These are phyloP conservation scores for Artemia sp. DNA, from an alignment of 2,888 invertebrate species.

Conservation along the genomic window DNA sequence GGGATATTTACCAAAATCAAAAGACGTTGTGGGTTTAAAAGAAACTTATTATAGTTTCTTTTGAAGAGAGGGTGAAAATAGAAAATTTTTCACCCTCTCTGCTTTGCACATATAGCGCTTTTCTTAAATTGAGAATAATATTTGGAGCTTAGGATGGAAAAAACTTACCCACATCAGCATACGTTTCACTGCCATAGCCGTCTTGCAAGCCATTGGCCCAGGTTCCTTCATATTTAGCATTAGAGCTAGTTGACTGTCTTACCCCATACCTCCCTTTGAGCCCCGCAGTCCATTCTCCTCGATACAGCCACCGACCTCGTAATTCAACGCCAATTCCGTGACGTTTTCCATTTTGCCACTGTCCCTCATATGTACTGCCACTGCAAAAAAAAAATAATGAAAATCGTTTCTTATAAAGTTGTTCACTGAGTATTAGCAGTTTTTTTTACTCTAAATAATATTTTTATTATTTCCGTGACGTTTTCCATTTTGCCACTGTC, in stretches of 20 bases:
- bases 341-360: constrained; percentile 98
- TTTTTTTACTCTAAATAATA: neutral
- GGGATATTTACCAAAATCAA: too few relatives aligned
- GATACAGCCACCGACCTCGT: constrained; percentile 88
- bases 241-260: constrained; percentile 81
- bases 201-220: constrained; percentile 98
- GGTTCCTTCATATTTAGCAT: constrained; percentile 90
- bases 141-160: too few relatives aligned
- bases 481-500: constrained; percentile 99
- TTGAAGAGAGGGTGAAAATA: too few relatives aligned
- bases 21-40: too few relatives aligned
- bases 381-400: constrained; percentile 39
- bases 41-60: too few relatives aligned
- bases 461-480: constrained; percentile 58
- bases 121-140: too few relatives aligned
- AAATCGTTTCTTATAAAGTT: neutral
- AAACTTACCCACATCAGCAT: constrained; percentile 91
- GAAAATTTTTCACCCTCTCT: too few relatives aligned
- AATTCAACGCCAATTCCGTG: constrained; percentile 96
- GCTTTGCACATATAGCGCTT: too few relatives aligned
- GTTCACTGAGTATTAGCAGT: neutral
- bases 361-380: constrained; percentile 89
- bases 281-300: constrained; percentile 96
- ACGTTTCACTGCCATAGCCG: constrained; percentile 97
- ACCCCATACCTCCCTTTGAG: constrained; percentile 98